Base-by-base conservation (phyloP, 2,797 vertebrate species). In the Onychomys torridus region DNA sequence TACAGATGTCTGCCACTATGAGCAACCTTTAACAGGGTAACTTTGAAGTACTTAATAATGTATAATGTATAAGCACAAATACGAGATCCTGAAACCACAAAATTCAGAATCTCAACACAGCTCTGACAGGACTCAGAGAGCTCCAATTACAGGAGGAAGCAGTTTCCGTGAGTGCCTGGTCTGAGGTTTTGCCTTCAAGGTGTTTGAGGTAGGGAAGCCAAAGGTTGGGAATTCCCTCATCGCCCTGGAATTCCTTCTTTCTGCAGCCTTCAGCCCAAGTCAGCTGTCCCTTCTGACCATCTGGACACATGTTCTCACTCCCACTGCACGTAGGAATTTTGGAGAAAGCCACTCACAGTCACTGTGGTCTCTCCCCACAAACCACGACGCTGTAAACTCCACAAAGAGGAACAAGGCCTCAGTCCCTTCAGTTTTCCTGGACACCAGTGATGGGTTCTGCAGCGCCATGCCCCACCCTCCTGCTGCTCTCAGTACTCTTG, bases 181-280 rank as follows among this genome's bases (percentile, higher is more conserved):
- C 32, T 69, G 59, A n/a, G 32, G 19, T 67, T 67, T 67, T 67
- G 6, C 6, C 63, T 52, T n/a, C 43, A 52, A 49, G 4, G 63
- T 63, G 43, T 49, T 17, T n/a, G 43, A 25, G 43, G 17, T 9
- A 4, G 40, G 17, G 23, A 83, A 71, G 34, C 0, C 65, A 27
- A 0, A 7, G 3, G 32, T 17, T 69, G 84, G 65, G 46, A 16
- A 52, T 5, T 86, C 46, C 46, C 32, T 29, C 4, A 27, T 8
- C 0, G 27, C 27, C 14, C 3, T 7, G 7, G 76, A 46, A 32
- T 78, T 46, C 4, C 10, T 13, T 14, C 10, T 13, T 14, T 8
- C 43, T 25, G 9, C 10, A 4, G 3, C 46, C 2, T 23, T 4
- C 11, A 27, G 25, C 21, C 46, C 9, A 0, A 5, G 63, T 69